Percentiles rank a stretch among this genome's conserved stretches.
These are phyloP conservation scores for Paradoxurus hermaphroditus DNA, from an alignment of 2,113 vertebrate species.

Conservation along the genomic window DNA sequence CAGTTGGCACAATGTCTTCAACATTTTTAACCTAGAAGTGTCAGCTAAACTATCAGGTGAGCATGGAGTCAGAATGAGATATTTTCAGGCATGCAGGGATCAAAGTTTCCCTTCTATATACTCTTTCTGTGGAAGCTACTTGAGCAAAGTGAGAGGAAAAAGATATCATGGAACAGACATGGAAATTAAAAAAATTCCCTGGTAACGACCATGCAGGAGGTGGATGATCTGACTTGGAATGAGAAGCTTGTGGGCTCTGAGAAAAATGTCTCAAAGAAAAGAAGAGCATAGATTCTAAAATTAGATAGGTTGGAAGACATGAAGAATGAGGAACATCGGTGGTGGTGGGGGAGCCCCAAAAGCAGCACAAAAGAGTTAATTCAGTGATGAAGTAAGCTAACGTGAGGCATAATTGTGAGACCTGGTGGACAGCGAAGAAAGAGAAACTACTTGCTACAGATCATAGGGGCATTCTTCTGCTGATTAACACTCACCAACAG, in stretches of 20 bases:
- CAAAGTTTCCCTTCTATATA: background rate
- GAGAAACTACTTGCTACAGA: background rate
- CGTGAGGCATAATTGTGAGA: background rate
- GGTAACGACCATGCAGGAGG: background rate
- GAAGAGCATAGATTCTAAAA: background rate
- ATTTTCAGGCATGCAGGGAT: background rate
- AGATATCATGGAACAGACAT: background rate
- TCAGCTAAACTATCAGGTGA: background rate
- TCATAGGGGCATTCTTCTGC: background rate
- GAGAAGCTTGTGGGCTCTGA: background rate
- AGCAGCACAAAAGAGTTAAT: background rate
- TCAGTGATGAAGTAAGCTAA: background rate
- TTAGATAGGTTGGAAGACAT: background rate
- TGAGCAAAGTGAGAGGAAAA: background rate
- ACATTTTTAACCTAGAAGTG: background rate
- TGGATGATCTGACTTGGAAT: background rate
- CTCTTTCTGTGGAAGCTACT: background rate
- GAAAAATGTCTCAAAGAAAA: conserved; percentile 11
- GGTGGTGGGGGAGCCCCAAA: background rate
- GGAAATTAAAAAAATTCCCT: background rate
- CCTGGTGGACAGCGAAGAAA: background rate
- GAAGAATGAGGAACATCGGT: background rate
- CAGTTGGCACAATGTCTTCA: background rate
- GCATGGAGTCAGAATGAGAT: background rate
- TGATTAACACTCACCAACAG: background rate